Evolutionary conservation across 1,140 invertebrate genomes (phyloP).

Genomic region (Maconellicoccus hirsutus): DNA sequence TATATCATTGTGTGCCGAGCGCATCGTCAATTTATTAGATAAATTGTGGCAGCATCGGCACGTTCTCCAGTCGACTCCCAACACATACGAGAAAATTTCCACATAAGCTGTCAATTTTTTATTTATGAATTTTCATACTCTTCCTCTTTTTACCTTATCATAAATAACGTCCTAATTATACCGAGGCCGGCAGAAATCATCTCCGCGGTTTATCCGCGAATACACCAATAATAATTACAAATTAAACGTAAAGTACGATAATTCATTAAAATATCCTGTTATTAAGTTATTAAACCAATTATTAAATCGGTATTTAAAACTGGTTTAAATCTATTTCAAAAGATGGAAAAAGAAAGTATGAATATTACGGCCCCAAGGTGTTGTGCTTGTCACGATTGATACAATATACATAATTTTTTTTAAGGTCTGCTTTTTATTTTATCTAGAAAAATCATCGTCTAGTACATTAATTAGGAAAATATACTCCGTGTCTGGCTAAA

Average conservation of each 20-base stretch:
- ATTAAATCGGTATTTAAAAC: constrained; percentile 21
- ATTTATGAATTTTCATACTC: neutral
- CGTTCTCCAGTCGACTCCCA: neutral
- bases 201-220: neutral
- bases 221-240: neutral
- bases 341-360: constrained; percentile 15
- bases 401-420: neutral
- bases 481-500: no score
- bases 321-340: constrained; percentile 19
- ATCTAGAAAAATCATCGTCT: neutral
- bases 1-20: neutral
- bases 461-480: neutral
- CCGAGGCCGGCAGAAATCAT: neutral
- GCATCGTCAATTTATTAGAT: neutral
- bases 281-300: constrained; percentile 22
- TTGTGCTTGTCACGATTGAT: constrained; percentile 15
- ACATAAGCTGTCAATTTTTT: constrained; percentile 3
- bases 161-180: neutral
- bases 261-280: constrained; percentile 18
- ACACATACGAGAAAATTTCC: neutral
- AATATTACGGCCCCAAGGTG: neutral
- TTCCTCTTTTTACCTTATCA: neutral
- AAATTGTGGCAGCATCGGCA: neutral
- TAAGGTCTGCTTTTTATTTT: neutral
- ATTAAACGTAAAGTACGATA: constrained; percentile 8